phyloP scores from a whole-genome alignment of 2,888 invertebrate species.

The Steromphala cineraria region DNA sequence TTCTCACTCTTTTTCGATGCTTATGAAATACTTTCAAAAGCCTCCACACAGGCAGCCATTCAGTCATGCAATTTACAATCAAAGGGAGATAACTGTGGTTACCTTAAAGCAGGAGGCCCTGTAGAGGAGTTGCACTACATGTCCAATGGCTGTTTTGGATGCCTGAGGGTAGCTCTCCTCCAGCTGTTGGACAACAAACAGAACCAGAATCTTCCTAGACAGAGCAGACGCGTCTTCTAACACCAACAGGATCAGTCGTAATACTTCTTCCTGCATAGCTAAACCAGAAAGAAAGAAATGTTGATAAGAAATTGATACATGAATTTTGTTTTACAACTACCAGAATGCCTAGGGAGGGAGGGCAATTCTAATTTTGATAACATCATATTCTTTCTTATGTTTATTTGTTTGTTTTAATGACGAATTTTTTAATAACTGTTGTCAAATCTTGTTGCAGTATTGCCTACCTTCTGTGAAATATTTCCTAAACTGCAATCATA shows the following conservation, averaged over 20 bases:
- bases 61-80: too few relatives aligned
- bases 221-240: constrained; percentile 96
- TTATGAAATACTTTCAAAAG: neutral
- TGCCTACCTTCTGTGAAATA: too few relatives aligned
- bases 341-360: too few relatives aligned
- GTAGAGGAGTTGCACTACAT: constrained; percentile 97
- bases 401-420: too few relatives aligned
- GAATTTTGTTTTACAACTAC: neutral
- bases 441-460: too few relatives aligned
- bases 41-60: too few relatives aligned
- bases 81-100: constrained; percentile 41
- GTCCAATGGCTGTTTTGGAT: constrained; percentile 98
- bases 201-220: constrained; percentile 86
- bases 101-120: constrained; percentile 99
- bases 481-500: too few relatives aligned
- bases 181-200: constrained; percentile 98
- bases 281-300: constrained; percentile 31
- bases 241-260: constrained; percentile 92
- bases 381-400: too few relatives aligned
- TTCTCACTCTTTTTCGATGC: too few relatives aligned
- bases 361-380: too few relatives aligned
- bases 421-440: too few relatives aligned
- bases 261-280: constrained; percentile 99
- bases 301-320: neutral
- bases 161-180: constrained; percentile 88